A percentile compares a stretch with the other conserved stretches of the same genome.
These are phyloP conservation scores for Gymnosoma rotundatum DNA, from an alignment of 2,888 invertebrate genomes.

Conservation along the genomic window DNA sequence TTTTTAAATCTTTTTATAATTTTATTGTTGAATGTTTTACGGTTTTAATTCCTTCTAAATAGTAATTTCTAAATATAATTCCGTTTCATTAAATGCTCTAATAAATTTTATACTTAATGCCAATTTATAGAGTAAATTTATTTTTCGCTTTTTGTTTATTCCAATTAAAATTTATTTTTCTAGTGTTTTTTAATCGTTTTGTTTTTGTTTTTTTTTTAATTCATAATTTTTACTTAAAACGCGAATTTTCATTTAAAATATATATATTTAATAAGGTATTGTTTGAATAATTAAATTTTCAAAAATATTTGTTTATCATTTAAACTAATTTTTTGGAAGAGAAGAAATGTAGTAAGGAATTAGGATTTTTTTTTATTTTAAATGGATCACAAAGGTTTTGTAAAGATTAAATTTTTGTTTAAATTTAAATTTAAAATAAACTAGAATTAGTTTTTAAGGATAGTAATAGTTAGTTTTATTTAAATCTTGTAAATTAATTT, in stretches of 20 bases:
- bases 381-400: constrained; percentile 65
- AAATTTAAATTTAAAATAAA: neutral
- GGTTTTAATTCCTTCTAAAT: constrained; percentile 38
- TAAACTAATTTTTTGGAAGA: constrained; percentile 61
- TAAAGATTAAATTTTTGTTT: constrained; percentile 11
- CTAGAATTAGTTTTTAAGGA: constrained; percentile 39
- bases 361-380: constrained; percentile 14
- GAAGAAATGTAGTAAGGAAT: constrained; percentile 59
- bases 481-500: constrained; percentile 38
- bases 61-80: constrained; percentile 59
- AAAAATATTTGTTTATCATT: constrained; percentile 54
- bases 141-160: constrained; percentile 18
- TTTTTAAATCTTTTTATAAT: constrained; percentile 3
- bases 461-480: constrained; percentile 21
- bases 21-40: constrained; percentile 26
- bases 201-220: too few species aligned
- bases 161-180: constrained; percentile 39
- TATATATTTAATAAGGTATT: constrained; percentile 11
- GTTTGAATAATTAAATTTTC: constrained; percentile 63
- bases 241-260: constrained; percentile 14
- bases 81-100: constrained; percentile 68
- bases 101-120: constrained; percentile 64
- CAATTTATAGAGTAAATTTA: constrained; percentile 17
- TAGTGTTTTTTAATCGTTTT: constrained; percentile 17
- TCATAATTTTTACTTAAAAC: constrained; percentile 24